phyloP scores from a whole-genome alignment of 2,797 vertebrate genomes.

The Acestrorhynchus altus region DNA sequence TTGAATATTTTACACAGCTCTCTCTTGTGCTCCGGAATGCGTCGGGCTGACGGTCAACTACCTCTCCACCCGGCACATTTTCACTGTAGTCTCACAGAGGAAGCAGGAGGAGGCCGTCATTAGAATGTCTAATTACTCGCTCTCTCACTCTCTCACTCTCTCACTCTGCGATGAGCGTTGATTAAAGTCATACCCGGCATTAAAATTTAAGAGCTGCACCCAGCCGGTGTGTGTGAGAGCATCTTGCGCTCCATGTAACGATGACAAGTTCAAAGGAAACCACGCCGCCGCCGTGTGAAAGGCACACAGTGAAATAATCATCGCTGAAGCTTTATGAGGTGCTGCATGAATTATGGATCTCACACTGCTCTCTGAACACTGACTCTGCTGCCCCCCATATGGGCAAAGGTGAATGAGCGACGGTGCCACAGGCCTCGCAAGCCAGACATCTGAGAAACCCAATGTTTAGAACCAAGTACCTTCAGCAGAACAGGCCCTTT shows the following conservation, averaged over 20 bases:
- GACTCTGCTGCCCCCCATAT: neutral
- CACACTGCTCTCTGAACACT: slow-evolving; percentile 1
- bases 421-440: neutral
- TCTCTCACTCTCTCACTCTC: slow-evolving; percentile 48
- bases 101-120: slow-evolving; percentile 77
- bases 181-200: slow-evolving; percentile 77
- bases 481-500: neutral
- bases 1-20: slow-evolving; percentile 82
- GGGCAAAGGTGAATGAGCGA: neutral
- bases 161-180: slow-evolving; percentile 70
- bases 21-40: slow-evolving; percentile 72
- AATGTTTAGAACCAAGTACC: too few relatives aligned
- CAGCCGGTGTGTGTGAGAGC: slow-evolving; percentile 29
- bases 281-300: slow-evolving; percentile 50
- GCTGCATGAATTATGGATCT: slow-evolving; percentile 66
- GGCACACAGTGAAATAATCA: slow-evolving; percentile 66
- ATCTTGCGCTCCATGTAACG: slow-evolving; percentile 45
- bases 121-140: slow-evolving; percentile 83
- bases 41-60: slow-evolving; percentile 61
- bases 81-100: slow-evolving; percentile 72
- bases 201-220: slow-evolving; percentile 71
- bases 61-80: slow-evolving; percentile 71
- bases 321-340: slow-evolving; percentile 55
- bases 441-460: neutral
- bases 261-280: slow-evolving; percentile 54